Evolutionary conservation across 2,888 invertebrate species (phyloP).

Genomic region (Eurytoma californica): DNA sequence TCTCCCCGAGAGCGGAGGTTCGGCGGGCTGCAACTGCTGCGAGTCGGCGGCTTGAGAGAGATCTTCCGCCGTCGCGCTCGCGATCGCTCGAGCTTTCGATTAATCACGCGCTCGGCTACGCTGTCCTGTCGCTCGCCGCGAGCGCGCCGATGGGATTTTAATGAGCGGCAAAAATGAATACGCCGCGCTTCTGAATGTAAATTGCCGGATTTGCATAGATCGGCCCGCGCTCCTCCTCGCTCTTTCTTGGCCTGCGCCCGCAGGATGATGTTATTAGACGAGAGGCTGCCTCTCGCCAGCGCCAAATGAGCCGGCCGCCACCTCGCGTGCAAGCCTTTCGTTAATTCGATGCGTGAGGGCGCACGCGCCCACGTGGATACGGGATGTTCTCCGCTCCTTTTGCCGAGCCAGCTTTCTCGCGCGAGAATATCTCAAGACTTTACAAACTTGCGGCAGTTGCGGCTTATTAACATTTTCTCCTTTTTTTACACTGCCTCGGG

Average conservation of each 20-base stretch:
- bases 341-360: slow-evolving; percentile 15
- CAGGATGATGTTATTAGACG: slow-evolving; percentile 14
- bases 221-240: background rate
- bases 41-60: slow-evolving; percentile 2
- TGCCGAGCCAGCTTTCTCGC: no score
- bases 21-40: background rate
- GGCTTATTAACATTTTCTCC: no score
- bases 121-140: slow-evolving; percentile 49
- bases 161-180: slow-evolving; percentile 56
- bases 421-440: no score
- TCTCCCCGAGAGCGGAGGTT: slow-evolving; percentile 8
- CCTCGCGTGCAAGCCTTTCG: slow-evolving; percentile 5
- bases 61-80: slow-evolving; percentile 25
- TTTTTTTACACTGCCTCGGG: no score
- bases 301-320: background rate
- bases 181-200: slow-evolving; percentile 55
- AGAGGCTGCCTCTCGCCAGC: background rate
- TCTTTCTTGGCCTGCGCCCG: background rate
- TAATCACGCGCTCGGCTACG: slow-evolving; percentile 50
- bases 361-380: background rate
- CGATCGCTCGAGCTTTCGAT: slow-evolving; percentile 44
- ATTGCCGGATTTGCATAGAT: slow-evolving; percentile 53
- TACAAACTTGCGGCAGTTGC: no score
- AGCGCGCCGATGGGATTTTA: slow-evolving; percentile 54
- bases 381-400: background rate